Evolutionary conservation across 2,113 vertebrate species (phyloP), one percentile per base, ranked within the genome.

Genomic region (Tautogolabrus adspersus): DNA sequence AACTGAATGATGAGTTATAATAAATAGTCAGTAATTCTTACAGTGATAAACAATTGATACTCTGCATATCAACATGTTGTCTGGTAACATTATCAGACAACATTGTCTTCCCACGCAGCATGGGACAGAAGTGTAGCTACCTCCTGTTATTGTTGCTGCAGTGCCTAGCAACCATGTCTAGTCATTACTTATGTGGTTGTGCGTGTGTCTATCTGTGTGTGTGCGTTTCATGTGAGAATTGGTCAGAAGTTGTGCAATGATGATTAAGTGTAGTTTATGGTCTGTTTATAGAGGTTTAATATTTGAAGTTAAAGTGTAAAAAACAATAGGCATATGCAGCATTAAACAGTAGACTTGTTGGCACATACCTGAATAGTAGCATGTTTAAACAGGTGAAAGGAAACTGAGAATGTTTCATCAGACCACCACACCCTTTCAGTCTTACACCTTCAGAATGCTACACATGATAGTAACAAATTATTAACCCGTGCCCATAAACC

Each of bases 111-210:
- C 66, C 34, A 82, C 23, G 63, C 16, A 57, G 67, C 38, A 47
- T 8, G 52, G n/a, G 19, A 55, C 19, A 30, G 8, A 66, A 44
- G 5, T 59, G 19, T 67, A 56, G 12, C 34, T 11, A 54, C 57
- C 6, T 23, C 12, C 6, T 89, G 70, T 87, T 86, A n/a, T 77
- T 88, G 67, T 89, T 83, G 38, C 51, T 73, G 54, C 34, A 23
- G 8, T 73, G 44, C 86, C 72, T 79, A 88, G 91, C 89, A 91
- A 91, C 88, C 49, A 13, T 26, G 10, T 55, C 37, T 42, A 70
- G 54, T 81, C 58, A 72, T 67, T 60, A 44, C 15, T n/a, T 18
- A 82, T 26, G 8, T 42, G 8, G 1, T 3, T 10, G 40, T 2
- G 40, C 3, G 30, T 34, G 40, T 6, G 40, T 42, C 1, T 30